Conservation (phyloP, 1,140 invertebrate species). For the Nylanderia fulva region DNA sequence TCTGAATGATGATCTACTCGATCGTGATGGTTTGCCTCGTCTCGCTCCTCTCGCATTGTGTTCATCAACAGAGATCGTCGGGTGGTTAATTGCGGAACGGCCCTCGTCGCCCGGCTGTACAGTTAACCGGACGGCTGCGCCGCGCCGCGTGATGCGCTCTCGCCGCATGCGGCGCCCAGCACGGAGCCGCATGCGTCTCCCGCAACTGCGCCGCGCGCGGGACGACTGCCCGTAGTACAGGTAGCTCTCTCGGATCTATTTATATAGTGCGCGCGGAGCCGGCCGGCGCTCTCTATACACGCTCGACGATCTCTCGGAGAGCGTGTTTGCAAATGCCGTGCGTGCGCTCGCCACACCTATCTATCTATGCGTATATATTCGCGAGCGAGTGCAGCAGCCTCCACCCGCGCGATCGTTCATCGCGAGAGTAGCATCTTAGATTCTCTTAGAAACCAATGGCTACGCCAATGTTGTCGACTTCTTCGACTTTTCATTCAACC, state of each 20-base stretch:
- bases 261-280: constrained; percentile 78
- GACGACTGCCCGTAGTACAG: constrained; percentile 72
- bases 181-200: constrained; percentile 61
- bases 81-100: constrained; percentile 82
- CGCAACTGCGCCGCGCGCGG: constrained; percentile 43
- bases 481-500: not conserved
- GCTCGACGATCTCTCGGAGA: constrained; percentile 19
- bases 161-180: constrained; percentile 67
- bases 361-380: constrained; percentile 79
- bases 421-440: not conserved
- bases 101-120: constrained; percentile 71
- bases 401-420: not conserved
- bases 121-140: constrained; percentile 76
- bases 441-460: not conserved
- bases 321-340: constrained; percentile 44
- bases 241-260: constrained; percentile 83
- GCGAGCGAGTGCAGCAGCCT: constrained; percentile 7
- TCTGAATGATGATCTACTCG: constrained; percentile 63
- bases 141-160: constrained; percentile 62
- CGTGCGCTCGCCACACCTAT: constrained; percentile 80
- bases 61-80: constrained; percentile 79
- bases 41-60: constrained; percentile 71
- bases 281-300: constrained; percentile 73
- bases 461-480: not conserved
- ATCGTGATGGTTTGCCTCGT: constrained; percentile 22